Evolutionary conservation across 2,888 invertebrate genomes (phyloP).

Genomic region (Nemapogon koenigi): DNA sequence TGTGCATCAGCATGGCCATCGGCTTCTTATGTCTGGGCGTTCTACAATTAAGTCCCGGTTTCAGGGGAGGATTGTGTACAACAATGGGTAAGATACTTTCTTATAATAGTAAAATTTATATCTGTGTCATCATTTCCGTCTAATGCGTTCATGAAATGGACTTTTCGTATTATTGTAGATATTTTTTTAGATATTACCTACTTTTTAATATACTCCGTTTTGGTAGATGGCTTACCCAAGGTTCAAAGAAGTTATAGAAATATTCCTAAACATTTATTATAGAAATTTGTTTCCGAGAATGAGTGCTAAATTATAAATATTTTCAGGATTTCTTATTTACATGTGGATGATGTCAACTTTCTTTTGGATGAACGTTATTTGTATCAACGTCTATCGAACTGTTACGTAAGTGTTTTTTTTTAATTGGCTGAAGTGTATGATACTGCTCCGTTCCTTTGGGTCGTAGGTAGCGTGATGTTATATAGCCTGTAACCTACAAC

Average conservation of each 20-base stretch:
- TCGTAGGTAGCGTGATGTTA: too few species aligned
- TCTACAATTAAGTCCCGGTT: slow-evolving; percentile 53
- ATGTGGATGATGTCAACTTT: slow-evolving; percentile 72
- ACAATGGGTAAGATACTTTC: slow-evolving; percentile 60
- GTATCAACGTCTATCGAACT: slow-evolving; percentile 71
- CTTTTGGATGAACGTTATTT: slow-evolving; percentile 74
- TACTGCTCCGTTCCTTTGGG: too few species aligned
- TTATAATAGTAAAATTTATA: too few species aligned
- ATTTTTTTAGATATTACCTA: too few species aligned
- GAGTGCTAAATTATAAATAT: background rate
- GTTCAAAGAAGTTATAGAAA: too few species aligned
- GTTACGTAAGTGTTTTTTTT: slow-evolving; percentile 70
- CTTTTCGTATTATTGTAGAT: too few species aligned
- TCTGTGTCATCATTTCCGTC: too few species aligned
- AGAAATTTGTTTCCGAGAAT: slow-evolving; percentile 14
- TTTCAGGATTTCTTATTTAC: slow-evolving; percentile 63
- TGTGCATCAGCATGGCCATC: slow-evolving; percentile 64
- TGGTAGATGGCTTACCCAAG: too few species aligned
- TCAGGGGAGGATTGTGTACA: slow-evolving; percentile 47
- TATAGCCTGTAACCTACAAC: too few species aligned
- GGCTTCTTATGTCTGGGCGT: slow-evolving; percentile 65
- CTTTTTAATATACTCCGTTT: too few species aligned
- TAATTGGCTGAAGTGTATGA: too few species aligned
- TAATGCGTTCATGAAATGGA: too few species aligned
- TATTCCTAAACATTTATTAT: background rate